A percentile compares a stretch with the other conserved stretches of the same genome.
Evolutionary conservation across 1,140 invertebrate genomes (phyloP).

Genomic region (Sminthurides bifidus): DNA sequence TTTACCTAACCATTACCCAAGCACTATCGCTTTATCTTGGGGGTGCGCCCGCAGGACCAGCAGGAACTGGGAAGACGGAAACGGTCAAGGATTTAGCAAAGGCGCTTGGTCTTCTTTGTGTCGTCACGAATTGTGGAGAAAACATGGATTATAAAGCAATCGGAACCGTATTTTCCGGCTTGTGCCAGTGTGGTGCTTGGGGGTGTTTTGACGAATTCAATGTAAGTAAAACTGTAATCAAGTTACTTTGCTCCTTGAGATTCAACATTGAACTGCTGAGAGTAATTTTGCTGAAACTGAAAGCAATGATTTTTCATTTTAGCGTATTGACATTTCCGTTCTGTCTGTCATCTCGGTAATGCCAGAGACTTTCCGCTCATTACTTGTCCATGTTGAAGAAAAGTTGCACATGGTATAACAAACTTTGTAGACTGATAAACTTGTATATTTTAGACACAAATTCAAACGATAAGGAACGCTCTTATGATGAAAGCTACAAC

Average conservation of each 20-base stretch:
- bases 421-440: neutral
- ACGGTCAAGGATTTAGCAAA: slow-evolving; percentile 82
- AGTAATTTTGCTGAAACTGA: no score
- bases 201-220: slow-evolving; percentile 86
- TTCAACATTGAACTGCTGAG: no score
- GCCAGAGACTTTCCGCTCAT: neutral
- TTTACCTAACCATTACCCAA: slow-evolving; percentile 83
- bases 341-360: slow-evolving; percentile 67
- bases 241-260: neutral
- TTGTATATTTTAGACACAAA: slow-evolving; percentile 45
- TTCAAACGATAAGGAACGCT: slow-evolving; percentile 75
- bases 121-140: slow-evolving; percentile 85
- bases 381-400: neutral
- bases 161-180: slow-evolving; percentile 67
- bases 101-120: slow-evolving; percentile 68
- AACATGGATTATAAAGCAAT: slow-evolving; percentile 79
- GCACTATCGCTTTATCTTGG: slow-evolving; percentile 77
- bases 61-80: slow-evolving; percentile 76
- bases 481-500: slow-evolving; percentile 56
- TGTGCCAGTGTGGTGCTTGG: slow-evolving; percentile 67
- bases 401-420: neutral
- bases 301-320: no score
- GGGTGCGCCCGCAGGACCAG: slow-evolving; percentile 63
- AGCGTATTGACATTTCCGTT: slow-evolving; percentile 71
- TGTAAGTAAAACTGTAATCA: no score